Conservation (phyloP, 2,113 vertebrate species). For the Poecilia latipinna region DNA sequence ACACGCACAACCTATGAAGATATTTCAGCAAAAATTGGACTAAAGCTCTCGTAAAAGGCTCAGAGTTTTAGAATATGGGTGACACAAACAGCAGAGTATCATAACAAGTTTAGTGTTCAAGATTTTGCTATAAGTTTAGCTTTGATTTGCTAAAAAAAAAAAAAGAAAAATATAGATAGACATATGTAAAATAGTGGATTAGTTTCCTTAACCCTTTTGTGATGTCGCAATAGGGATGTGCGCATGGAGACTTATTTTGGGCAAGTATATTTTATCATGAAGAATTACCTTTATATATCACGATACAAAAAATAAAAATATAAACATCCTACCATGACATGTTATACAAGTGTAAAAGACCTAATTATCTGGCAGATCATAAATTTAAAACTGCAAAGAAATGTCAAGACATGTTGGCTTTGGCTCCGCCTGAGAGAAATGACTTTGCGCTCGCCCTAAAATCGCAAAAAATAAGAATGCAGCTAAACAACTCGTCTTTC, state of each 20-base stretch:
- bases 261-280: too few relatives aligned
- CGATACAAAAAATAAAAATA: too few relatives aligned
- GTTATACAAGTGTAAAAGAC: too few relatives aligned
- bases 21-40: not conserved
- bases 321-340: too few relatives aligned
- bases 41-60: not conserved
- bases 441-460: too few relatives aligned
- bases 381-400: too few relatives aligned
- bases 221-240: not conserved
- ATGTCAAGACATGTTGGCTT: too few relatives aligned
- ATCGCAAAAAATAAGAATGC: not conserved
- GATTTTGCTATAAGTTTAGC: not conserved
- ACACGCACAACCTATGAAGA: not conserved
- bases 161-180: not conserved
- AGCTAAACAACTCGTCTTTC: constrained; percentile 10
- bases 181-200: not conserved
- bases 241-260: not conserved
- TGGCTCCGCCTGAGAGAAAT: too few relatives aligned
- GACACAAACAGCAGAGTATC: not conserved
- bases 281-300: not conserved
- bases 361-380: too few relatives aligned
- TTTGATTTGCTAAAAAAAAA: not conserved
- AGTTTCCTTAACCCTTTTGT: not conserved
- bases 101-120: not conserved
- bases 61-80: not conserved